Conservation (phyloP, 2,113 vertebrate species). For the Acanthisitta chloris region DNA sequence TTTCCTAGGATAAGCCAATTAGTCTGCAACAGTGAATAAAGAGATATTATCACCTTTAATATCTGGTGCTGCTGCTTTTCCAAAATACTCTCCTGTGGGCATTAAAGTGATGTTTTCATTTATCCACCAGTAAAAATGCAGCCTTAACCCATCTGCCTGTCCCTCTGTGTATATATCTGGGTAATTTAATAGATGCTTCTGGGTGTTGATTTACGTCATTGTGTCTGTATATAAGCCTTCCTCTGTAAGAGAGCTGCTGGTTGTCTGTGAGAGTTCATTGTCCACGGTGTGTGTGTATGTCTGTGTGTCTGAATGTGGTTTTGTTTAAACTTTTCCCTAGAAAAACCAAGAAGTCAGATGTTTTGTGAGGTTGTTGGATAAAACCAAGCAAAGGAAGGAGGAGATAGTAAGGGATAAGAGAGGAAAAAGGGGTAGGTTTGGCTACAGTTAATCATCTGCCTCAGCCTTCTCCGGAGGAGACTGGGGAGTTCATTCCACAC, state of each 20-base stretch:
- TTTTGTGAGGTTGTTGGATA: constrained; percentile 23
- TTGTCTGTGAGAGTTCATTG: constrained; percentile 45
- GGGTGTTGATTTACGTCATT: constrained; percentile 64
- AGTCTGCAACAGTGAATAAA: background rate
- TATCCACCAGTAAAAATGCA: background rate
- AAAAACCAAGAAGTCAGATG: constrained; percentile 34
- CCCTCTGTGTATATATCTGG: constrained; percentile 48
- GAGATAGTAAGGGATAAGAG: constrained; percentile 25
- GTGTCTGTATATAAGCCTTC: constrained; percentile 24
- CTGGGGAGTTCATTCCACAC: constrained; percentile 23
- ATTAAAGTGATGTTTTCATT: constrained; percentile 31
- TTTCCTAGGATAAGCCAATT: constrained; percentile 25
- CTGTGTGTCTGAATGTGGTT: constrained; percentile 51
- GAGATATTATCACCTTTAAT: constrained; percentile 36
- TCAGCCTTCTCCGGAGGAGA: background rate
- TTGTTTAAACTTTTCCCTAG: constrained; percentile 50
- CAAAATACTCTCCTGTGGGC: constrained; percentile 18
- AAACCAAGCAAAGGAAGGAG: constrained; percentile 31
- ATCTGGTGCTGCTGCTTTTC: constrained; percentile 15
- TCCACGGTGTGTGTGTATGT: background rate
- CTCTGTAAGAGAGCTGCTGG: constrained; percentile 26
- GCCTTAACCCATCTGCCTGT: constrained; percentile 25
- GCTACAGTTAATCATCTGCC: constrained; percentile 37
- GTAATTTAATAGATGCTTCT: constrained; percentile 61
- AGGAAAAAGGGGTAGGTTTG: constrained; percentile 5